A percentile compares a stretch with the other conserved stretches of the same genome.
Evolutionary conservation across 2,113 vertebrate species (phyloP).

Genomic region (Panthera uncia): DNA sequence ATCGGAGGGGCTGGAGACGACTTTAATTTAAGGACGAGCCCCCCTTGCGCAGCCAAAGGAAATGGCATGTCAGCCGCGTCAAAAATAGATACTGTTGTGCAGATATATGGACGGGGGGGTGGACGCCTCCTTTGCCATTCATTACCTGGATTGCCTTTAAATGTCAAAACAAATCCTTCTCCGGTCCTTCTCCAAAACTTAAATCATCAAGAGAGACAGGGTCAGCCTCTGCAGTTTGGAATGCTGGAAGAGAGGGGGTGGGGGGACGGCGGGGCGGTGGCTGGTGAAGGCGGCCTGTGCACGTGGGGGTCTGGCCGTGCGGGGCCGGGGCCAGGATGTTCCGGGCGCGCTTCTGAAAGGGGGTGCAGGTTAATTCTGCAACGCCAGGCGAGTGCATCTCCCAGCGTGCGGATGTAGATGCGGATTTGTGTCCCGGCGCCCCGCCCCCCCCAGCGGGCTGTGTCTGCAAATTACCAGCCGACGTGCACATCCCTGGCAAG

Average conservation of each 20-base stretch:
- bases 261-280: fast-evolving
- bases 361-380: neutral
- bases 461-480: neutral
- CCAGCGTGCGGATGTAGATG: fast-evolving
- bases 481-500: no score
- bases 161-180: constrained; percentile 90
- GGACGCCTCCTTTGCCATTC: constrained; percentile 85
- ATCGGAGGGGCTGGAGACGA: constrained; percentile 83
- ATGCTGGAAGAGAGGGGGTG: constrained; percentile 72
- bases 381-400: no score
- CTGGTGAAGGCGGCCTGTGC: neutral
- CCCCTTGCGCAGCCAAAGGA: constrained; percentile 87
- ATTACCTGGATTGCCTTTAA: constrained; percentile 92
- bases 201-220: constrained; percentile 88
- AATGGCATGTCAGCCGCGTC: constrained; percentile 88
- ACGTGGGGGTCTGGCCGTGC: neutral
- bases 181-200: constrained; percentile 86
- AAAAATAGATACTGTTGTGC: constrained; percentile 89
- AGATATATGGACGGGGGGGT: constrained; percentile 88
- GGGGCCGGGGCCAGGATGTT: fast-evolving
- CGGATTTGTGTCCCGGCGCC: neutral
- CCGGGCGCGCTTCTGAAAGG: neutral
- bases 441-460: fast-evolving
- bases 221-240: constrained; percentile 82
- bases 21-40: constrained; percentile 88